These are phyloP conservation scores for Koerneria pararmatus DNA, from an alignment of 2,888 invertebrate genomes.

Conservation along the genomic window DNA sequence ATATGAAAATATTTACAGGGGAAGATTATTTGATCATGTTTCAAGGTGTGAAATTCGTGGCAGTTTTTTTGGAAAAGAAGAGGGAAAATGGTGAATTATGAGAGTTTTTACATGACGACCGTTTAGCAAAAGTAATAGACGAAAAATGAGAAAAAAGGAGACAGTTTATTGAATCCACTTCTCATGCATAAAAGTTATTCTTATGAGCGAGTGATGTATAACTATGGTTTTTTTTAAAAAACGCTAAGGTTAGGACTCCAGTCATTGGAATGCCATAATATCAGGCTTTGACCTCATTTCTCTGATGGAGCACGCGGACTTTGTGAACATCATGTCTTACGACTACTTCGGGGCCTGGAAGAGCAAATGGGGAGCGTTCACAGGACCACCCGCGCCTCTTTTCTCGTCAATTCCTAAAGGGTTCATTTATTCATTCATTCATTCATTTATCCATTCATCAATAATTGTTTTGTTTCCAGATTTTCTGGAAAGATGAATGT, in stretches of 20 bases:
- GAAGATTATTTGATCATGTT: no score
- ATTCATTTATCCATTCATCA: conserved; percentile 1
- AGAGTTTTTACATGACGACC: no score
- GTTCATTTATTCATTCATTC: conserved; percentile 18
- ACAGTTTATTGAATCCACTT: no score
- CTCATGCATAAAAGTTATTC: no score
- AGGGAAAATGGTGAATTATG: no score
- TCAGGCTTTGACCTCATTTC: conserved; percentile 52
- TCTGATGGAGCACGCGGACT: conserved; percentile 52
- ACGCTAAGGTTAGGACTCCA: neutral
- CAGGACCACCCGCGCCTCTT: conserved; percentile 58
- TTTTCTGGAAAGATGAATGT: conserved; percentile 58
- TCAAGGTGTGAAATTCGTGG: no score
- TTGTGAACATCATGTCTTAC: conserved; percentile 59
- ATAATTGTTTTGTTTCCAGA: conserved; percentile 22
- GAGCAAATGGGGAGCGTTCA: conserved; percentile 56
- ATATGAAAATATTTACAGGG: no score
- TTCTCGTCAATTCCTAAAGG: conserved; percentile 49
- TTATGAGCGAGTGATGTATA: no score
- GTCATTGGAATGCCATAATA: neutral
- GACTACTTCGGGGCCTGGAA: conserved; percentile 59
- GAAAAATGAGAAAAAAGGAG: no score
- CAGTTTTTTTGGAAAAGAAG: no score
- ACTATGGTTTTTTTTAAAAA: no score
- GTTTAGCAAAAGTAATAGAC: no score